Evolutionary conservation across 2,797 vertebrate species (phyloP).

Genomic region (Erithacus rubecula): DNA sequence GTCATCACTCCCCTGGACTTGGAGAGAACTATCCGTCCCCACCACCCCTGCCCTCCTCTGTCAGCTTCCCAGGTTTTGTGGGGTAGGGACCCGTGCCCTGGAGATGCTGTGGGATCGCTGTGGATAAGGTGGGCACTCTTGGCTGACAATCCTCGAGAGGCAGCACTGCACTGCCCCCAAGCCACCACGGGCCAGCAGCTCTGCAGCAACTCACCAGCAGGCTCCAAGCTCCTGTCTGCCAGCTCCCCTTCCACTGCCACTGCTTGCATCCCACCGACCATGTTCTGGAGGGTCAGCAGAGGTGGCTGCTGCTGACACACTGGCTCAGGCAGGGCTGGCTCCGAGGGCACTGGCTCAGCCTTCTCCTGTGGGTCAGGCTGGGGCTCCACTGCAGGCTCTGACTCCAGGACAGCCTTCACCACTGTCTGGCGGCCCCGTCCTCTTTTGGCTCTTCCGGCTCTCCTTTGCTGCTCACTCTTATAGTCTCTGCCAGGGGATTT

Average conservation of each 20-base stretch:
- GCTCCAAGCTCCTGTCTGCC: conserved; percentile 18
- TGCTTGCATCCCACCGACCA: neutral
- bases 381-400: neutral
- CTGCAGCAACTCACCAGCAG: conserved; percentile 52
- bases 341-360: neutral
- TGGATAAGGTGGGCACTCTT: neutral
- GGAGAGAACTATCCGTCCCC: neutral
- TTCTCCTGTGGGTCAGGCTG: neutral
- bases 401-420: neutral
- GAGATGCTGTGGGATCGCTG: fast-evolving
- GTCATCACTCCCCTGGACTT: neutral
- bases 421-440: conserved; percentile 60
- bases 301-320: neutral
- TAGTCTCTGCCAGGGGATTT: conserved; percentile 73
- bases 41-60: neutral
- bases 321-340: neutral
- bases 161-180: fast-evolving
- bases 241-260: conserved; percentile 37
- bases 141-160: neutral
- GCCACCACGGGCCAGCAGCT: neutral
- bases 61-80: neutral
- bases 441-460: conserved; percentile 50
- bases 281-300: neutral
- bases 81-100: neutral
- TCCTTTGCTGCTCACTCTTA: conserved; percentile 60